A percentile compares a stretch with the other conserved stretches of the same genome.
phyloP scores from a whole-genome alignment of 92 coral and sea anemone species.

The Anthopleura xanthogrammica region DNA sequence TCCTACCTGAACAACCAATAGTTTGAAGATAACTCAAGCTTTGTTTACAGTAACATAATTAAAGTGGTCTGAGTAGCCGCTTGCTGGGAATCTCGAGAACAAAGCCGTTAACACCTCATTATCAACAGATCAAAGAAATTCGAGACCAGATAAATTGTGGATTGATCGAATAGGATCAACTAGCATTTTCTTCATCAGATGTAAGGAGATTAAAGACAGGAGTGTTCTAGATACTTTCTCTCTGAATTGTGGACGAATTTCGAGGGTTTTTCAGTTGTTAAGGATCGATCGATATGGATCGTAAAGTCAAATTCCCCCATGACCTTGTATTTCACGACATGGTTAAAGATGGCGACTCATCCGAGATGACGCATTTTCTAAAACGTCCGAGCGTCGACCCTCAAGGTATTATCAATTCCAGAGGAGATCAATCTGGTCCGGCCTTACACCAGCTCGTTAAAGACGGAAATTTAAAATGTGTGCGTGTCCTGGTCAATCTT shows the following conservation, averaged over 20 bases:
- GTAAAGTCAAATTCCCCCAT: conserved; percentile 93
- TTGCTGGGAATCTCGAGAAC: conserved; percentile 40
- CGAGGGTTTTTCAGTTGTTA: too few relatives aligned
- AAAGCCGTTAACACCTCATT: conserved; percentile 48
- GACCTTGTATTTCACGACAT: conserved; percentile 90
- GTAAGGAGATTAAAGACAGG: conserved; percentile 5
- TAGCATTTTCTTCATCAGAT: background rate
- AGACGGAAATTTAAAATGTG: conserved; percentile 93
- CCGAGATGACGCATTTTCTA: conserved; percentile 83
- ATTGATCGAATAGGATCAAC: background rate
- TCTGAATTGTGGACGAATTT: background rate
- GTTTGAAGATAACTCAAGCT: conserved; percentile 34
- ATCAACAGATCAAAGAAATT: conserved; percentile 4
- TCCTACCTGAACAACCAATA: conserved; percentile 47
- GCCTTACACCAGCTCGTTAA: conserved; percentile 90
- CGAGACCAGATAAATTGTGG: conserved; percentile 10
- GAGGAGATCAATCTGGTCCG: conserved; percentile 63
- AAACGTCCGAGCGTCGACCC: conserved; percentile 98
- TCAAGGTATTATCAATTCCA: conserved; percentile 70
- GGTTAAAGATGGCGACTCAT: conserved; percentile 96
- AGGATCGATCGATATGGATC: conserved; percentile 38
- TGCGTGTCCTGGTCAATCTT: conserved; percentile 83
- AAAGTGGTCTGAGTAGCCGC: conserved; percentile 48
- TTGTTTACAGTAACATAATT: conserved; percentile 76
- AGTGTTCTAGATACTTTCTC: background rate